phyloP scores from a whole-genome alignment of 2,888 invertebrate species.

The Disparrhopalites patrizii region DNA sequence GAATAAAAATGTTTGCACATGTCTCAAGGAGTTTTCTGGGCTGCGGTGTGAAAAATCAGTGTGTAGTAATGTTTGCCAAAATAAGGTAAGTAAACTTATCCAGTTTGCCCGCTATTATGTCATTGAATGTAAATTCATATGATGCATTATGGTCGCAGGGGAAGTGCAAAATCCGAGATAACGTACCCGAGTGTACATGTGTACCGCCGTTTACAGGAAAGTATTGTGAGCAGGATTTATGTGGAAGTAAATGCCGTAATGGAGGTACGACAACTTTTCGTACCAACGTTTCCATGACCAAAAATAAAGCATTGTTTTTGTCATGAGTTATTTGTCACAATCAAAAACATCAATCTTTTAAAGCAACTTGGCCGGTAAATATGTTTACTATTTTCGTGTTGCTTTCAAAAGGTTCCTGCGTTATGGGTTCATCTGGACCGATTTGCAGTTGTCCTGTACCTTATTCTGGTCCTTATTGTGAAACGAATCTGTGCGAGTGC shows the following conservation, averaged over 20 bases:
- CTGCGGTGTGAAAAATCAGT: constrained; percentile 55
- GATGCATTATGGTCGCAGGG: constrained; percentile 52
- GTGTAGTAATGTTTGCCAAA: constrained; percentile 52
- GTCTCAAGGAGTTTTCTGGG: constrained; percentile 58
- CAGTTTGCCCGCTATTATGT: background rate
- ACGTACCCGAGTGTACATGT: constrained; percentile 55
- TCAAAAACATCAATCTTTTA: background rate
- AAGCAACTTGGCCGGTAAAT: background rate
- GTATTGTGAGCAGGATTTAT: constrained; percentile 60
- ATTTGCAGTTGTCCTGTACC: constrained; percentile 55
- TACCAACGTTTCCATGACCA: too few relatives aligned
- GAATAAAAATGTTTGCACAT: constrained; percentile 50
- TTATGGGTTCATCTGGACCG: constrained; percentile 19
- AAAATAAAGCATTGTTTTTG: constrained; percentile 5
- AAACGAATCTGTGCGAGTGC: constrained; percentile 56
- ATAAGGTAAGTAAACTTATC: constrained; percentile 48
- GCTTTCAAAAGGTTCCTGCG: constrained; percentile 30
- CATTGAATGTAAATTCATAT: background rate
- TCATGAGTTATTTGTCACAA: background rate
- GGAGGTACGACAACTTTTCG: constrained; percentile 53
- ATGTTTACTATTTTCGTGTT: background rate
- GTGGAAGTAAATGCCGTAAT: constrained; percentile 60
- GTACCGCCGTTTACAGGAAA: constrained; percentile 58
- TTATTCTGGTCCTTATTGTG: constrained; percentile 56
- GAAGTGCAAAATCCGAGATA: constrained; percentile 51